These are phyloP conservation scores for Lepas anatifera DNA, from an alignment of 2,888 invertebrate genomes.

Conservation along the genomic window DNA sequence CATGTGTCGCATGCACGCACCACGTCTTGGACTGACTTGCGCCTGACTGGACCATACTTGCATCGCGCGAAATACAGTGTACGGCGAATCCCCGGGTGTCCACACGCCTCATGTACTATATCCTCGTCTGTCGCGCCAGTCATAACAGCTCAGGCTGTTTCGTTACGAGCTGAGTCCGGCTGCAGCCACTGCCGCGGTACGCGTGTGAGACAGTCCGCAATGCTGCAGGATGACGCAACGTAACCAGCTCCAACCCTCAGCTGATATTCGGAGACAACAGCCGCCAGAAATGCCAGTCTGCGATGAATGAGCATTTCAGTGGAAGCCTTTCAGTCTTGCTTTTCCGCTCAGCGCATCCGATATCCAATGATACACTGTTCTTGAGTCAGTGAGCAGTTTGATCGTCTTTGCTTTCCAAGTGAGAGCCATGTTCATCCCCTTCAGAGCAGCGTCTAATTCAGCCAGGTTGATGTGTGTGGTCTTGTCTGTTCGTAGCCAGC, in stretches of 20 bases:
- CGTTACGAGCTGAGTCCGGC: neutral
- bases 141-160: neutral
- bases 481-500: slow-evolving; percentile 14
- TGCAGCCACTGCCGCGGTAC: slow-evolving; percentile 14
- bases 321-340: neutral
- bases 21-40: neutral
- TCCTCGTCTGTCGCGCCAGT: neutral
- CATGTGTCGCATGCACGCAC: neutral
- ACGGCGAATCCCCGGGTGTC: neutral
- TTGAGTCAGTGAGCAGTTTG: slow-evolving; percentile 13
- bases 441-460: slow-evolving; percentile 16
- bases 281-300: neutral
- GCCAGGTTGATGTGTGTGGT: slow-evolving; percentile 17
- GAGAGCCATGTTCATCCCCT: slow-evolving; percentile 15
- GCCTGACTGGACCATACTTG: neutral
- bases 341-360: neutral
- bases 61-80: neutral
- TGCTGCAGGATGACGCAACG: slow-evolving; percentile 2
- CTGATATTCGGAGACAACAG: neutral
- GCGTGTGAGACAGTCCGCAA: slow-evolving; percentile 15
- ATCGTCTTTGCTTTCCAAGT: slow-evolving; percentile 4
- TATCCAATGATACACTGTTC: slow-evolving; percentile 8
- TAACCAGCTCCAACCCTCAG: neutral
- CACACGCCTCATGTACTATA: neutral
- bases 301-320: slow-evolving; percentile 17